Evolutionary conservation across 2,797 vertebrate species (phyloP), one percentile per base, ranked within the genome.

Genomic region (Setipinna tenuifilis): DNA sequence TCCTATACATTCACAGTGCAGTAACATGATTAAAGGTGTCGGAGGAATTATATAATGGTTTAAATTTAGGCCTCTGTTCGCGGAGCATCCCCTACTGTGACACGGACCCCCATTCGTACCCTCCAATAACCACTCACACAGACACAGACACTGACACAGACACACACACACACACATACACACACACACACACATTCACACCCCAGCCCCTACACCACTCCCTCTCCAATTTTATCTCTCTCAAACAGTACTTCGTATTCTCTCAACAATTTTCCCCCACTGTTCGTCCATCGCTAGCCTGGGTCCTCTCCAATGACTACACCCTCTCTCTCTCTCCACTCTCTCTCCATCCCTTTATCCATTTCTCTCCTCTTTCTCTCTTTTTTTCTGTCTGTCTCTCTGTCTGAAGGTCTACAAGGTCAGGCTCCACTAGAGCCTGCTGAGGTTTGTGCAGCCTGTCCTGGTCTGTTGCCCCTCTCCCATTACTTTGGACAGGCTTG

Each of bases 1-100:
- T 83, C 81, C 68, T 81, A 83, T 86, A 78, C 75, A 59, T 82
- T 83, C 54, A 54, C 71, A 17, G 83, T 82, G 84, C 54, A 87
- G 83, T 86, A 87, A 57, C 82, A 57, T 83, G 84, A 88, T 82
- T 78, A 46, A 68, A 83, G 83, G 46, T 58, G 65, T 83, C 87
- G 81, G 65, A 46, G 71, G 82, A 83, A 84, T 78, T 87, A 84
- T 35, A 71, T 78, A 86, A 85, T 23, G 25, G 23, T 82, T 35
- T 59, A 61, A 78, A 89, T 87, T 88, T 84, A 65, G 85, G 82
- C 41, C 81, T 46, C 62, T 82, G 48, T 84, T 86, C 62, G 21
- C 54, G 21, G 21, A 86, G 31, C 12, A 23, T n/a, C 28, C 28
- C 48, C 62, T 46, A 58, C 50, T 19, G 71, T 78, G 71, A 78